phyloP scores from a whole-genome alignment of 2,797 vertebrate species.

The Syngnathus rostellatus region DNA sequence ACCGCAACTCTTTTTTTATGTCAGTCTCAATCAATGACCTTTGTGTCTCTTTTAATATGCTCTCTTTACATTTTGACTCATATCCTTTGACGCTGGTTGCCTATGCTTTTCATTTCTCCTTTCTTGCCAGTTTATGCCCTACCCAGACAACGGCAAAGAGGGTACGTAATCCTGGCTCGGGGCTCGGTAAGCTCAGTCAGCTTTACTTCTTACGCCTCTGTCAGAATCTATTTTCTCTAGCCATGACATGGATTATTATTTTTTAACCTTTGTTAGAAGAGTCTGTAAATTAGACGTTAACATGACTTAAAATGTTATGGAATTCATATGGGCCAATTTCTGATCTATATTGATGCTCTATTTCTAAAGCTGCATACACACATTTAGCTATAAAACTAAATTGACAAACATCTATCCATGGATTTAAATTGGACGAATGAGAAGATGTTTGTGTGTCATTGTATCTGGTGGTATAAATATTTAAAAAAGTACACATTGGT shows the following conservation, averaged over 20 bases:
- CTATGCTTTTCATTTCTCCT: constrained; percentile 23
- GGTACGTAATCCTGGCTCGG: constrained; percentile 54
- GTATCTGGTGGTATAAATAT: too few relatives aligned
- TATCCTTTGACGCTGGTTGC: constrained; percentile 31
- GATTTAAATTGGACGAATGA: too few relatives aligned
- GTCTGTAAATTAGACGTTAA: neutral
- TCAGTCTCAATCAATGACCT: neutral
- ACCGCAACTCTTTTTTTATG: constrained; percentile 15
- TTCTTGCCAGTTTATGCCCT: constrained; percentile 26
- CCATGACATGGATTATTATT: constrained; percentile 25
- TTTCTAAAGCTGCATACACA: too few relatives aligned
- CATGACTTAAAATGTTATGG: constrained; percentile 2
- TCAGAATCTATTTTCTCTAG: constrained; percentile 46
- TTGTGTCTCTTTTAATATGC: constrained; percentile 15
- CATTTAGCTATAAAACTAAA: too few relatives aligned
- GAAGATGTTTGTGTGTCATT: too few relatives aligned
- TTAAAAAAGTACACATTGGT: too few relatives aligned
- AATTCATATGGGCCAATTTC: neutral
- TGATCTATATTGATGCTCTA: too few relatives aligned
- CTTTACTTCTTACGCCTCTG: constrained; percentile 37
- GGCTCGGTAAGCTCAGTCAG: constrained; percentile 45
- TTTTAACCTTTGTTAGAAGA: constrained; percentile 40
- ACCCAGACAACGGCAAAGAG: constrained; percentile 50
- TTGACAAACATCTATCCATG: too few relatives aligned
- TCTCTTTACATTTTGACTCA: constrained; percentile 29